phyloP scores from a whole-genome alignment of 2,888 invertebrate species.

The Drepanosiphum platanoidis region DNA sequence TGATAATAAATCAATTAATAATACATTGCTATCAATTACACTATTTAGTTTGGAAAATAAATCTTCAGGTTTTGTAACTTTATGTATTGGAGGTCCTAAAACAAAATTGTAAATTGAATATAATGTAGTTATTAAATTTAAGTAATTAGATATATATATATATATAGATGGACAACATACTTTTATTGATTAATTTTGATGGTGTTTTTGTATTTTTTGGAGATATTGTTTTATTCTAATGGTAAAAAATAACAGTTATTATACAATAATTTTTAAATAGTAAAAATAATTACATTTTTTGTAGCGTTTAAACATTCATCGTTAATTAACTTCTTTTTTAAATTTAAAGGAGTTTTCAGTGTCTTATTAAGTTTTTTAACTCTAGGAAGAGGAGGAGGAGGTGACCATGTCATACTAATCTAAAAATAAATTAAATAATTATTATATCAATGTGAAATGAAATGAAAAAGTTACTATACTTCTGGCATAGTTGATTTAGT shows the following conservation, averaged over 20 bases:
- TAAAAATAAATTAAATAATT: constrained; percentile 12
- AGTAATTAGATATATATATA: not conserved
- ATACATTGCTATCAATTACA: not conserved
- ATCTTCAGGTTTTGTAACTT: constrained; percentile 44
- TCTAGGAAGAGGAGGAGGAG: constrained; percentile 13
- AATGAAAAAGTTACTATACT: constrained; percentile 18
- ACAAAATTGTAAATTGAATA: not conserved
- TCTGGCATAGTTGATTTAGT: not conserved
- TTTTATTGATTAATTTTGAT: constrained; percentile 16
- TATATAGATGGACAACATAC: not conserved
- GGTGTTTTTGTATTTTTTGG: not conserved
- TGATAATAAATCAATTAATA: not conserved
- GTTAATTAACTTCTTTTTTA: not conserved
- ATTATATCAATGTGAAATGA: not conserved
- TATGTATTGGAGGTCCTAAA: constrained; percentile 7
- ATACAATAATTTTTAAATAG: not conserved
- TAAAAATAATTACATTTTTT: constrained; percentile 22
- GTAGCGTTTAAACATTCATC: not conserved
- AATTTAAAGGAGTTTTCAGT: not conserved
- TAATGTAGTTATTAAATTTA: not conserved
- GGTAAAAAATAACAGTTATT: not conserved
- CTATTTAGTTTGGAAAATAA: constrained; percentile 26
- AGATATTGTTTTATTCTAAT: constrained; percentile 14
- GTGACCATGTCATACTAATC: constrained; percentile 45
- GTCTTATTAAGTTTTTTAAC: not conserved